Evolutionary conservation across 2,888 invertebrate species (phyloP), one percentile per base, ranked within the genome.

Genomic region (Amphipoea oculea): DNA sequence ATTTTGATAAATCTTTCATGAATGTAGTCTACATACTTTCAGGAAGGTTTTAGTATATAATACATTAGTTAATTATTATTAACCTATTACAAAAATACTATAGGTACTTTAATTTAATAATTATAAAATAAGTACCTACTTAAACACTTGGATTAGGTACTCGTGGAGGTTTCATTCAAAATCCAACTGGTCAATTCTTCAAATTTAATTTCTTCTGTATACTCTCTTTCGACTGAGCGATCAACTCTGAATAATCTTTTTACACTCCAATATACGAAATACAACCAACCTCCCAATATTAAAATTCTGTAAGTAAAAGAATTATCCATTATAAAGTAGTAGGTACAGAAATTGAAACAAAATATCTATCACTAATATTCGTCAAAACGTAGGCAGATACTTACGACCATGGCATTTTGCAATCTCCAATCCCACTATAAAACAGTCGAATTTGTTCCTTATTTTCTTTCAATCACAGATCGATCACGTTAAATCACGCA

Each of bases 121-220:
- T 72, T 12, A 48, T 69, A 45, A 71, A 48, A 51, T 20, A 54
- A n/a, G 0, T 29, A 73, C 29, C 6, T 74, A 54, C 6, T 74
- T 54, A 75, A 42, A 42, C 23, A 40, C 54, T 71, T 17, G 45
- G 29, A 48, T 36, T 36, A 29, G 29, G 29, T 29, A 14, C 20
- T 75, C 20, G 45, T 60, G 20, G 67, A n/a, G n/a, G 66, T 83
- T n/a, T 67, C 57, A 60, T 76, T 76, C 14, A 45, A 40, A n/a
- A 76, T 20, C 76, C 76, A 76, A n/a, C 36, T 75, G 9, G n/a
- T 5, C 20, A 60, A 48, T 75, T 76, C 76, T 36, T 76, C 57
- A 45, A 36, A 76, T 14, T n/a, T 36, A 76, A 5, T 48, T 20
- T 11, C 14, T n/a, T 76, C 76, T 45, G 12, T 20, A n/a, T 45